phyloP scores from a whole-genome alignment of 2,113 vertebrate genomes.

The Phocoena phocoena region DNA sequence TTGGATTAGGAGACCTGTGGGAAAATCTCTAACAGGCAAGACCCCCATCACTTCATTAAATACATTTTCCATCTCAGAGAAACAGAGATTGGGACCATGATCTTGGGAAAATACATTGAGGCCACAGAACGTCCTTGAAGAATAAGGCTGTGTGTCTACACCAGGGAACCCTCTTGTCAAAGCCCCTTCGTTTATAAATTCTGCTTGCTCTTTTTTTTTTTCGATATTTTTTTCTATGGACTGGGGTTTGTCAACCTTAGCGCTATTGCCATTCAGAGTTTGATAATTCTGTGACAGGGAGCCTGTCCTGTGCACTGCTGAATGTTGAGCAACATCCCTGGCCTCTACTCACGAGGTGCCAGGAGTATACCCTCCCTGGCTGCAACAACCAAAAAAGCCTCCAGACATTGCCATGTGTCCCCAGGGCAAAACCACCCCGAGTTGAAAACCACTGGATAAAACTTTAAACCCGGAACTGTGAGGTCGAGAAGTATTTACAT shows the following conservation, averaged over 20 bases:
- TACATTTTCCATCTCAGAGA: background rate
- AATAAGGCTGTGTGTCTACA: background rate
- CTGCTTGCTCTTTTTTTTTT: background rate
- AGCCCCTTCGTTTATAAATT: background rate
- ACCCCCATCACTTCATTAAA: background rate
- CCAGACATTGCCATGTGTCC: background rate
- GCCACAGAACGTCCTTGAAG: background rate
- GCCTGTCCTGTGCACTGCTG: background rate
- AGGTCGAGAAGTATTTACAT: background rate
- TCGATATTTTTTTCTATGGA: background rate
- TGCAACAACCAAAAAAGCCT: background rate
- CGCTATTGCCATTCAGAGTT: background rate
- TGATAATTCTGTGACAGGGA: background rate
- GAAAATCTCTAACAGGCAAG: background rate
- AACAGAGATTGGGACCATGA: background rate
- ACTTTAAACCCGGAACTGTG: background rate
- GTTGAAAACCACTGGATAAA: background rate
- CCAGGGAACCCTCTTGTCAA: background rate
- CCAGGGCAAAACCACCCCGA: background rate
- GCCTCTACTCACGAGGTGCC: background rate
- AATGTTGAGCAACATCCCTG: background rate
- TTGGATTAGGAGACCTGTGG: background rate
- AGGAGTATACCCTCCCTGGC: background rate
- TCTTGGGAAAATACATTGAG: background rate
- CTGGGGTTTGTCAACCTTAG: background rate